Base-by-base conservation (phyloP, 2,888 invertebrate species). In the Drosophila silvestris region DNA sequence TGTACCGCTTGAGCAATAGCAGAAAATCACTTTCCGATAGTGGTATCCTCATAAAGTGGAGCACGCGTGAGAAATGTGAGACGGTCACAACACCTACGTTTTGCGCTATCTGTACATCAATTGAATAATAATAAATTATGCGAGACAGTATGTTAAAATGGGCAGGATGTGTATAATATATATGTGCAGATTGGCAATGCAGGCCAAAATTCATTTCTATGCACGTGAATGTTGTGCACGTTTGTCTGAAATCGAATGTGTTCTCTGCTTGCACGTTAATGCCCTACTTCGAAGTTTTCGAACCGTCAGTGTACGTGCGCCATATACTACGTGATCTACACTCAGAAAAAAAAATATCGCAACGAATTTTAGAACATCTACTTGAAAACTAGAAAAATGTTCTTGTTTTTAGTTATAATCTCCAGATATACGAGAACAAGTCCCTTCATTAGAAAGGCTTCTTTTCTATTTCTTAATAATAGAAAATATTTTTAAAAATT, bases 31-130 rank as follows among this genome's bases (percentile, higher is more conserved):
- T 95, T 2, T 96, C 94, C 0, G 96, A 95, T 26, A 97, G 93
- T 35, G 95, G 93, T 72, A 97, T 95, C 61, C 96, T 95, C 89
- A 97, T 94, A 92, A 96, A 96, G 88, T 95, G 95, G 22, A 97
- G 93, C 68, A 97, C 95, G 71, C 97, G 95, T 0, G 96, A 95
- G 91, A 97, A 97, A 93, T 97, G 97, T 0, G 96, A 95, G 32
- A 97, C 95, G 0, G 97, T 97, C 28, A 97, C 96, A 3, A 96
- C 95, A 6, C 97, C 97, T 74, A 94, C 95, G 92, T 96, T 96
- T 93, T 96, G 96, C 0, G 96, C 95, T 37, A 97, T 95, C 96
- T 96, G 89, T 3, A 56, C 44, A 51, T 10, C 30, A 53, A 37
- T 58, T 58, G 41, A 44, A 44, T 32, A 22, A 44, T 16, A 58